Evolutionary conservation across 2,888 invertebrate species (phyloP).

Genomic region (Imbricaverruca yamaguchii): DNA sequence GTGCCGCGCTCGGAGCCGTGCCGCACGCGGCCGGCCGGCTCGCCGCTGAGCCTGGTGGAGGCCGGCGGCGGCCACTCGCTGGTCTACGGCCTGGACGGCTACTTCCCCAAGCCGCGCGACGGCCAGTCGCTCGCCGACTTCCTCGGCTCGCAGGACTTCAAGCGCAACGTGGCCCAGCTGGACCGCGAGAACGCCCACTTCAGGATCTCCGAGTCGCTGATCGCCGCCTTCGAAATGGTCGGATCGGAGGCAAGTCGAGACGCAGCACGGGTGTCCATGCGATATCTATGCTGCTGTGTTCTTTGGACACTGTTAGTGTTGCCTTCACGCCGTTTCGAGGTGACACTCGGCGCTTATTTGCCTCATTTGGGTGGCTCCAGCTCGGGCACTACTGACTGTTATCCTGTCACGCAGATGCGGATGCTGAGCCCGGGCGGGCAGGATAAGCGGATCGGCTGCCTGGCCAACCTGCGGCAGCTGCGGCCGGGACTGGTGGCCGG

Average conservation of each 20-base stretch:
- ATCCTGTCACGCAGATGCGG: neutral
- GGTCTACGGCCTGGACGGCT: slow-evolving; percentile 26
- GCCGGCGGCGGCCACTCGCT: slow-evolving; percentile 17
- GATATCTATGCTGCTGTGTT: too few species aligned
- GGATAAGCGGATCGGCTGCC: neutral
- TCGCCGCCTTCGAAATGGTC: slow-evolving; percentile 53
- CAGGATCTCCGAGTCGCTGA: slow-evolving; percentile 72
- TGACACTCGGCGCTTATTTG: too few species aligned
- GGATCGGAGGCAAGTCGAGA: neutral
- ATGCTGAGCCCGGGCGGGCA: neutral
- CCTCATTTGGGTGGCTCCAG: too few species aligned
- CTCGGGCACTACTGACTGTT: too few species aligned
- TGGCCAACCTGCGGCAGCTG: neutral
- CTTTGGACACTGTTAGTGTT: too few species aligned
- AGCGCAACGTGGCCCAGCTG: slow-evolving; percentile 65
- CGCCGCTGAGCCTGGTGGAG: slow-evolving; percentile 2
- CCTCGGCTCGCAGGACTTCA: slow-evolving; percentile 44
- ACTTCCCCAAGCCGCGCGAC: slow-evolving; percentile 32
- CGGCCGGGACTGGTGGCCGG: neutral
- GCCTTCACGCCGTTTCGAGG: too few species aligned
- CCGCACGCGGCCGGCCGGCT: neutral
- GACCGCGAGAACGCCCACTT: slow-evolving; percentile 82
- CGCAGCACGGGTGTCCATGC: neutral
- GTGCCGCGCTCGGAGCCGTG: neutral
- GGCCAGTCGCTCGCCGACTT: slow-evolving; percentile 32